These are phyloP conservation scores for Acanthisitta chloris DNA, from an alignment of 2,113 vertebrate species.

Conservation along the genomic window DNA sequence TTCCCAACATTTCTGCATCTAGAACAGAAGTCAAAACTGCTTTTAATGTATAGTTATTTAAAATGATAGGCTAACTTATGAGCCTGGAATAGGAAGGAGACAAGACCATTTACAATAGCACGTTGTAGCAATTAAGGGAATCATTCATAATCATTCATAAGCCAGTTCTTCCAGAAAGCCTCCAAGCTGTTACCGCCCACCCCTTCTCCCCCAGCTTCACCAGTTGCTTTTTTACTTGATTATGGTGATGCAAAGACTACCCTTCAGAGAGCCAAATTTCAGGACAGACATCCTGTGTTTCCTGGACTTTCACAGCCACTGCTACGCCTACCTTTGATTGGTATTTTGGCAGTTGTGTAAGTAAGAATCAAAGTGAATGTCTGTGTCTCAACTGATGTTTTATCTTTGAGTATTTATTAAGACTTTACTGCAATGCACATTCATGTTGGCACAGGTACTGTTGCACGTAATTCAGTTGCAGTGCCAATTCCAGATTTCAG, in stretches of 20 bases:
- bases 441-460: background rate
- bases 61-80: background rate
- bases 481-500: background rate
- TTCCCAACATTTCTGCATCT: conserved; percentile 2
- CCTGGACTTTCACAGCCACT: background rate
- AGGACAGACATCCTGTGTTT: background rate
- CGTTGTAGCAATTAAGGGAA: conserved; percentile 21
- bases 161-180: background rate
- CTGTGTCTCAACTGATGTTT: background rate
- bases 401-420: background rate
- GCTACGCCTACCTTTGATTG: background rate
- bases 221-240: background rate
- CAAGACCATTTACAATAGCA: background rate
- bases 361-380: fast-evolving
- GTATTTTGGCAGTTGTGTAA: background rate
- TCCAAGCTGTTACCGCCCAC: background rate
- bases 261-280: background rate
- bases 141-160: background rate
- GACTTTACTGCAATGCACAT: background rate
- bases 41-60: background rate
- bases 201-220: background rate
- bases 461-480: background rate
- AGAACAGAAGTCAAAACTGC: background rate
- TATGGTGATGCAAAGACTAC: background rate
- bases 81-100: background rate